Evolutionary conservation across 2,888 invertebrate species (phyloP).

Genomic region (Tinea semifulvella): DNA sequence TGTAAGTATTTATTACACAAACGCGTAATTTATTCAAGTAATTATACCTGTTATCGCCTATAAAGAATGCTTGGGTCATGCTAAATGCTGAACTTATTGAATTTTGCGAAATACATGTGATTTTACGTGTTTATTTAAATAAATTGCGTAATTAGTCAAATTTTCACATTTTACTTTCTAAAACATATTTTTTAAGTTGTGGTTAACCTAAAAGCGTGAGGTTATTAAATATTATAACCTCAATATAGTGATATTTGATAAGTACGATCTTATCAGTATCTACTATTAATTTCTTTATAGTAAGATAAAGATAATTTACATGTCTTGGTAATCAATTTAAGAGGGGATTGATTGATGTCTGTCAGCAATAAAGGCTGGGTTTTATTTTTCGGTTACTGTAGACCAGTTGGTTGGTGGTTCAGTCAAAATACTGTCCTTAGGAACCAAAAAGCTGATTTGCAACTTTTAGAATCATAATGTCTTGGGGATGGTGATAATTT

Average conservation of each 20-base stretch:
- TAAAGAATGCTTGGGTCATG: conserved; percentile 3
- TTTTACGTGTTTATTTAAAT: not conserved
- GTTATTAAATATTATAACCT: conserved; percentile 5
- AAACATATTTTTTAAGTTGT: too few relatives aligned
- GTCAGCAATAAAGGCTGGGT: too few relatives aligned
- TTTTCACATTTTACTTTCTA: not conserved
- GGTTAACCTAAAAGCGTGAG: too few relatives aligned
- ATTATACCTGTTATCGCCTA: conserved; percentile 5
- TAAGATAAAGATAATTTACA: too few relatives aligned
- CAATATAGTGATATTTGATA: conserved; percentile 4
- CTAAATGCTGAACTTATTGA: not conserved
- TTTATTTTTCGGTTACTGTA: too few relatives aligned
- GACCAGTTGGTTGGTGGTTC: too few relatives aligned
- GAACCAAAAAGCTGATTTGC: too few relatives aligned
- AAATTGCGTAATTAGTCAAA: not conserved
- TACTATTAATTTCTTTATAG: not conserved
- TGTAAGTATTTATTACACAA: conserved; percentile 1
- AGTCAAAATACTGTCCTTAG: too few relatives aligned
- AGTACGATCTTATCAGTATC: conserved; percentile 1
- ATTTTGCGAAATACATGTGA: not conserved
- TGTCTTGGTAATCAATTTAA: too few relatives aligned
- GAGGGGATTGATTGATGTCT: too few relatives aligned
- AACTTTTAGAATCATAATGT: too few relatives aligned
- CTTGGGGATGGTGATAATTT: too few relatives aligned
- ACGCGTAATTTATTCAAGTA: conserved; percentile 7